These are phyloP conservation scores for Hyles vespertilio DNA, from an alignment of 1,140 invertebrate species.

Conservation along the genomic window DNA sequence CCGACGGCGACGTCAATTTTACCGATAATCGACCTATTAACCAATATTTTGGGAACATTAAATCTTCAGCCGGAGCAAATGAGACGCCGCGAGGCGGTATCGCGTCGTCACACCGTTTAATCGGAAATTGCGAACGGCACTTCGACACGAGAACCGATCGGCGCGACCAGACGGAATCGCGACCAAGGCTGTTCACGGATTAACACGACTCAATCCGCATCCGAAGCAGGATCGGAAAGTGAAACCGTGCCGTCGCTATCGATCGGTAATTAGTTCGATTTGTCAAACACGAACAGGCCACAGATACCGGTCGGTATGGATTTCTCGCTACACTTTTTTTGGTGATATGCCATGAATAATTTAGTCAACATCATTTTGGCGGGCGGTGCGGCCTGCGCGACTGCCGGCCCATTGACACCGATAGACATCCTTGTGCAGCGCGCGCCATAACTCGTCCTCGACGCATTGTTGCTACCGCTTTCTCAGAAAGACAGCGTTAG, in stretches of 20 bases:
- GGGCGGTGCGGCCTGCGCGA: constrained; percentile 24
- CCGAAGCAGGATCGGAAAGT: constrained; percentile 42
- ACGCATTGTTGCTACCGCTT: constrained; percentile 20
- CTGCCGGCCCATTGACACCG: constrained; percentile 55
- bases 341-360: constrained; percentile 57
- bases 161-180: constrained; percentile 20
- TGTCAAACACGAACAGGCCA: constrained; percentile 46
- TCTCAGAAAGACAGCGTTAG: constrained; percentile 17
- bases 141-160: background rate
- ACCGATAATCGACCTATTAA: constrained; percentile 63
- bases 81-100: constrained; percentile 6
- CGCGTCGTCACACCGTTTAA: background rate
- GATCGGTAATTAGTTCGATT: constrained; percentile 52
- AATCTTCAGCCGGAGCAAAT: constrained; percentile 43
- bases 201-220: constrained; percentile 26
- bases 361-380: constrained; percentile 44
- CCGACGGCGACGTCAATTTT: constrained; percentile 39
- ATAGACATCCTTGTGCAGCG: constrained; percentile 34
- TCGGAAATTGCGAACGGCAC: too few species aligned
- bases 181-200: constrained; percentile 45
- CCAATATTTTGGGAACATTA: constrained; percentile 55
- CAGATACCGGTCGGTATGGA: constrained; percentile 39
- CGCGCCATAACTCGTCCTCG: constrained; percentile 8
- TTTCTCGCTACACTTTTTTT: constrained; percentile 53
- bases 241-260: constrained; percentile 46